Evolutionary conservation across 2,797 vertebrate species (phyloP).

Genomic region (Crenuchus spilurus): DNA sequence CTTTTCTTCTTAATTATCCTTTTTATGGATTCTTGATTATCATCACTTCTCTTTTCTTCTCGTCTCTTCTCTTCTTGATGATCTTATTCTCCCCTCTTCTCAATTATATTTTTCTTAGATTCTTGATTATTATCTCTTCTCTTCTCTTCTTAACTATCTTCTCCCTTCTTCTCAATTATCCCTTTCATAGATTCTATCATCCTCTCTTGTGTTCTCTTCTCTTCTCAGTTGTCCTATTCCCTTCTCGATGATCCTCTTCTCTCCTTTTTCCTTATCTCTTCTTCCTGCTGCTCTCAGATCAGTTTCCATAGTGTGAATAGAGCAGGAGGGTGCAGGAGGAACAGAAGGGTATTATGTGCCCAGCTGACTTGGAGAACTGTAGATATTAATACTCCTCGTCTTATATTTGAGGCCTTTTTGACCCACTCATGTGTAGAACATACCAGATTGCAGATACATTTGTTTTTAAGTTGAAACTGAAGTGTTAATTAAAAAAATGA

Average conservation of each 20-base stretch:
- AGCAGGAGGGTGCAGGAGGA: conserved; percentile 77
- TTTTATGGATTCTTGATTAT: conserved; percentile 15
- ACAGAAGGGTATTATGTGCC: conserved; percentile 83
- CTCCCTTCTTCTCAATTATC: conserved; percentile 45
- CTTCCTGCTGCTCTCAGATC: conserved; percentile 63
- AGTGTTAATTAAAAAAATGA: too few relatives aligned
- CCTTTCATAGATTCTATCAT: too few relatives aligned
- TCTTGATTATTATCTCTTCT: neutral
- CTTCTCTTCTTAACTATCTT: conserved; percentile 23
- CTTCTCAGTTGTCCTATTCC: conserved; percentile 37
- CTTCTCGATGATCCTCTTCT: conserved; percentile 61
- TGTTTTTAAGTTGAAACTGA: too few relatives aligned
- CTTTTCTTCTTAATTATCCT: conserved; percentile 15
- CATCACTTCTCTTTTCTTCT: conserved; percentile 59
- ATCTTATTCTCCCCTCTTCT: conserved; percentile 54
- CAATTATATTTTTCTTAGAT: too few relatives aligned
- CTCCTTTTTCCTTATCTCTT: conserved; percentile 29
- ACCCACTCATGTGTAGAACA: conserved; percentile 54
- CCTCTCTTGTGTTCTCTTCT: conserved; percentile 31
- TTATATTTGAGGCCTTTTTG: conserved; percentile 70
- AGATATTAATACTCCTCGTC: conserved; percentile 61
- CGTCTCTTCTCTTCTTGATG: conserved; percentile 37
- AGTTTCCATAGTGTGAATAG: conserved; percentile 76
- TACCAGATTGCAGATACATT: conserved; percentile 13
- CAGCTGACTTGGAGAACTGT: conserved; percentile 72